A percentile compares a stretch with the other conserved stretches of the same genome.
Conservation (phyloP, 2,797 vertebrate species). For the Alauda arvensis region DNA sequence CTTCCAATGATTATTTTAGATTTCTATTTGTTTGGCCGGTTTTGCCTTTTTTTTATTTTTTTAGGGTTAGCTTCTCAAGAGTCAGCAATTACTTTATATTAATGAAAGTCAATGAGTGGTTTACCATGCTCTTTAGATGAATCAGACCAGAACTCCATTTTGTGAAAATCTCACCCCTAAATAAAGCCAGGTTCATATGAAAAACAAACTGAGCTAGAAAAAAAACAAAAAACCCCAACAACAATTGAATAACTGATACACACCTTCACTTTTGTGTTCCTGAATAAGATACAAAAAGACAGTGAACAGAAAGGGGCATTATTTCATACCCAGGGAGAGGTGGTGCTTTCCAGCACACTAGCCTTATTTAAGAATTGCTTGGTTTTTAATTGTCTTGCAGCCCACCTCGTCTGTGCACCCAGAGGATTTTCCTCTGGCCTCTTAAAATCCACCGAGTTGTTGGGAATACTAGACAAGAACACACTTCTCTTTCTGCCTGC, state of each 20-base stretch:
- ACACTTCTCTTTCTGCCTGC: background rate
- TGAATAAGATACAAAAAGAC: background rate
- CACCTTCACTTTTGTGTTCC: background rate
- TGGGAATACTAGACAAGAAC: background rate
- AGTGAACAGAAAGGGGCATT: background rate
- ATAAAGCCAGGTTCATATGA: background rate
- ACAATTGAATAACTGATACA: background rate
- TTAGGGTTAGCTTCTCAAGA: background rate
- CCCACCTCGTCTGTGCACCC: slow-evolving; percentile 1
- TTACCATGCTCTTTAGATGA: background rate
- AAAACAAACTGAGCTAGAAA: background rate
- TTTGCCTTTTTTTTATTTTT: background rate
- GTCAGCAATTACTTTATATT: background rate
- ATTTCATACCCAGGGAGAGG: background rate
- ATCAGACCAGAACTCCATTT: background rate
- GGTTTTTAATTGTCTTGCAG: background rate
- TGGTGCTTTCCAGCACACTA: background rate
- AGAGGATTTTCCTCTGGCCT: slow-evolving; percentile 3
- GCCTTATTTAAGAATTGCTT: background rate
- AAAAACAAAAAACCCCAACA: background rate
- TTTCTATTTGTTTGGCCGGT: background rate
- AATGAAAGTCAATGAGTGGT: background rate
- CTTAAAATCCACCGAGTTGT: background rate
- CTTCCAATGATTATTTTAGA: background rate
- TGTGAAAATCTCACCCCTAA: background rate